Base-by-base conservation (phyloP, 2,797 vertebrate genomes). In the Mionectes olivaceus region DNA sequence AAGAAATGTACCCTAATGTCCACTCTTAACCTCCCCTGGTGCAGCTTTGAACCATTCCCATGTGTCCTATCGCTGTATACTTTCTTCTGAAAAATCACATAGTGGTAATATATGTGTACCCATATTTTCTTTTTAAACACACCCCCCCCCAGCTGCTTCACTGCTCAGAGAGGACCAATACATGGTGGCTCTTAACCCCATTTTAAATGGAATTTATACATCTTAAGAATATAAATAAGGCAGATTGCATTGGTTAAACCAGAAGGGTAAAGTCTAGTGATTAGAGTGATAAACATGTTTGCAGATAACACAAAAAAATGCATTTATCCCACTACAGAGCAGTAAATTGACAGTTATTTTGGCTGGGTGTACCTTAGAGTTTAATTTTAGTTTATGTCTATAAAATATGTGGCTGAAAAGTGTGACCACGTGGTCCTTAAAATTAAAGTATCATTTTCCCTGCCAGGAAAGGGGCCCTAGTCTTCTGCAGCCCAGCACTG, bases 151-250 rank as follows among this genome's bases (percentile, higher is more conserved):
- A 50, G 21, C 19, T 75, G 50, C 35, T 74, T 70, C 23, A 13
- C 43, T 60, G 53, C 43, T 81, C 6, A 37, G 23, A 69, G 55
- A 73, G 39, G 77, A 71, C 17, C 30, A 59, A 24, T 13, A 44
- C 7, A 18, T 0, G 0, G n/a, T 23, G 12, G 14, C 47, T 71
- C 37, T 5, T 2, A 77, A n/a, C 49, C 43, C 56, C 35, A 21
- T 39, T 79, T 63, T 30, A 53, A 11, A 27, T 7, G n/a, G 30
- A 23, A 47, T 47, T 47, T 25, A 47, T 47, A 47, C 25, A 61
- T 61, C 39, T 24, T 21, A 80, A 61, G 33, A 60, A 69, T 18
- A 5, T 49, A 56, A 79, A 70, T 13, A 84, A 83, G 81, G 11
- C 14, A 52, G 19, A 75, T 11, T 41, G n/a, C 33, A 63, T 30